Evolutionary conservation across 2,113 vertebrate genomes (phyloP), one percentile per base, ranked within the genome.

Genomic region (Anoura caudifer): DNA sequence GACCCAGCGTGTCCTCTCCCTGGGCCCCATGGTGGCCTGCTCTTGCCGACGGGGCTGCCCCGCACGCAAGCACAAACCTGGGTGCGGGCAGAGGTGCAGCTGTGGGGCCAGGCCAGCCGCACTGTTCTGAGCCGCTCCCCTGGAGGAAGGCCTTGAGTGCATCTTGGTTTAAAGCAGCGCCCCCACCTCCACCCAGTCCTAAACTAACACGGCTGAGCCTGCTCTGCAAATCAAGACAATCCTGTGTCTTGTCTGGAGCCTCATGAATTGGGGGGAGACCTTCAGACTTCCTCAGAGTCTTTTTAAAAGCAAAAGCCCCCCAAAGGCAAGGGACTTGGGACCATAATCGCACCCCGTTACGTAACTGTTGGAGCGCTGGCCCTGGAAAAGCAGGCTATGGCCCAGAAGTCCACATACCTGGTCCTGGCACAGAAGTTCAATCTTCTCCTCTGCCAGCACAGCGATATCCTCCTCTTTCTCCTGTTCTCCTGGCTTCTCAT

Each of bases 391-490:
- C 1, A 17, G 90, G 59, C 17, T 16, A 4, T 11, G 24, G 75
- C 0, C 4, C 28, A 12, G 26, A n/a, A 43, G 26, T 20, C 36
- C 22, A 76, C 93, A 90, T 20, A 99, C 99, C 99, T 99, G 99
- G 98, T 99, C 99, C 98, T 99, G 99, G 98, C 99, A 99, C 98
- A 99, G 98, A 22, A 99, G 99, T 93, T 99, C 99, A 43, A 99
- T 99, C 97, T 99, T 99, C 98, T 99, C 99, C 97, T 99, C 99
- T 3, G 99, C 99, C 65, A 99, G 96, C 97, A 99, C 98, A n/a
- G 99, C 99, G 87, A 99, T 99, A 96, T 99, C 99, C 97, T 99
- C 99, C 69, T 99, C 99, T 97, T 99, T 99, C 96, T 99, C 99
- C 98, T 99, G 99, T 96, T 99, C 99, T 67, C 99, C 99, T 0